Evolutionary conservation across 2,888 invertebrate genomes (phyloP), one percentile per base, ranked within the genome.

Genomic region (Acrobasis consociella): DNA sequence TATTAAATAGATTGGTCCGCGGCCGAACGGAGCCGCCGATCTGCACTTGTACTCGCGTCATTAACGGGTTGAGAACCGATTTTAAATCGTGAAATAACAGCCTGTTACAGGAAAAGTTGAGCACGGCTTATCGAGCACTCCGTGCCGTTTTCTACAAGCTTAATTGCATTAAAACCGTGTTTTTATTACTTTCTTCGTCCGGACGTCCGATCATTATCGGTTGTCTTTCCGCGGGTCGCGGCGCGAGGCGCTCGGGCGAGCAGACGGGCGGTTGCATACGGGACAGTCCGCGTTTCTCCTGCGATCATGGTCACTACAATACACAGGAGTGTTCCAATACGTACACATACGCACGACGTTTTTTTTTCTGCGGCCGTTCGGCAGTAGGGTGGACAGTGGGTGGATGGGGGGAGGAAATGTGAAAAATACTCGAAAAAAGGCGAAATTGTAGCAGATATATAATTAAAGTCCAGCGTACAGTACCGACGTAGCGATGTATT

Each of bases 1-100:
- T 92, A 91, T 93, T 93, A 93, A 93, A 93, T 93, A 93, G 93
- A 93, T 93, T 93, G 93, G 93, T 91, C 93, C 93, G 93, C 91
- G 92, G 91, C 91, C 93, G 91, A 91, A 91, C 90, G 89, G 89
- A 89, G 91, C 88, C 89, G 89, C 86, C 91, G 91, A 91, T 91
- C 91, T 91, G 90, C 91, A 91, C 91, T 91, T 91, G 91, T 92
- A 89, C 90, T 90, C 90, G 91, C 91, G 89, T 92, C 91, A 92
- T 92, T 92, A 92, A 91, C 91, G 91, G 89, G 86, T 88, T 89
- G 91, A 91, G 91, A 87, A 91, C 86, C 90, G 91, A 89, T 90
- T 91, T 91, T 86, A 89, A 91, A 91, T 90, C 89, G 91, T 89
- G 86, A 89, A 91, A 91, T 91, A 91, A 91, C 90, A 91, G 91